Evolutionary conservation across 35 echinoderm and acorn worm species (phyloP).

Genomic region (Strongylocentrotus purpuratus): DNA sequence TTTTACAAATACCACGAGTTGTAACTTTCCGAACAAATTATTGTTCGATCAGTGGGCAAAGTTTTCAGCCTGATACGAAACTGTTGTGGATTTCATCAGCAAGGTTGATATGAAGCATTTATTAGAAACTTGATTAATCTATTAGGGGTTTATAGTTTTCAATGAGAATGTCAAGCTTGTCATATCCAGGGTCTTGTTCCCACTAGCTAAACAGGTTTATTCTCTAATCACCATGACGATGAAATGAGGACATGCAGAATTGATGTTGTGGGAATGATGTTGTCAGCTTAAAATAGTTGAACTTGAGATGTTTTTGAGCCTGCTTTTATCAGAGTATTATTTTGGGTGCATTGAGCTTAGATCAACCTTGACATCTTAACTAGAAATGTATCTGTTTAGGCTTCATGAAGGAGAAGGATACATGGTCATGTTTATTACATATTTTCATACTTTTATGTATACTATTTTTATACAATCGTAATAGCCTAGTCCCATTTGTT

Average conservation of each 20-base stretch:
- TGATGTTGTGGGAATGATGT: background rate
- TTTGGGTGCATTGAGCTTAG: background rate
- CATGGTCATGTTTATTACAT: background rate
- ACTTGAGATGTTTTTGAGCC: background rate
- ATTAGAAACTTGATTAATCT: too few species aligned
- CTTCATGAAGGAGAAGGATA: background rate
- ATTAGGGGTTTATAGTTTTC: too few species aligned
- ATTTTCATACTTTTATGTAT: background rate
- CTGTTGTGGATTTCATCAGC: too few species aligned
- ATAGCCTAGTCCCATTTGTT: background rate
- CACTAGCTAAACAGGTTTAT: background rate
- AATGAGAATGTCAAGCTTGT: too few species aligned
- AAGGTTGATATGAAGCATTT: too few species aligned
- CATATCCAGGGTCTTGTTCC: too few species aligned
- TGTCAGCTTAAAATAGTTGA: background rate
- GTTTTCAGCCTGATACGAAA: background rate
- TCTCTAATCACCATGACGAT: background rate
- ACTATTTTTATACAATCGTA: background rate
- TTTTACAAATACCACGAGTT: background rate
- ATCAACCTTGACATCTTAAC: background rate
- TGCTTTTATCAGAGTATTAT: background rate
- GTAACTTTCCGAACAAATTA: background rate
- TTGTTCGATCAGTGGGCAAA: background rate
- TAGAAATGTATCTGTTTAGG: background rate
- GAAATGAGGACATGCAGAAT: background rate